Base-by-base conservation (phyloP, 1,140 invertebrate genomes). In the Cotesia chilonis region DNA sequence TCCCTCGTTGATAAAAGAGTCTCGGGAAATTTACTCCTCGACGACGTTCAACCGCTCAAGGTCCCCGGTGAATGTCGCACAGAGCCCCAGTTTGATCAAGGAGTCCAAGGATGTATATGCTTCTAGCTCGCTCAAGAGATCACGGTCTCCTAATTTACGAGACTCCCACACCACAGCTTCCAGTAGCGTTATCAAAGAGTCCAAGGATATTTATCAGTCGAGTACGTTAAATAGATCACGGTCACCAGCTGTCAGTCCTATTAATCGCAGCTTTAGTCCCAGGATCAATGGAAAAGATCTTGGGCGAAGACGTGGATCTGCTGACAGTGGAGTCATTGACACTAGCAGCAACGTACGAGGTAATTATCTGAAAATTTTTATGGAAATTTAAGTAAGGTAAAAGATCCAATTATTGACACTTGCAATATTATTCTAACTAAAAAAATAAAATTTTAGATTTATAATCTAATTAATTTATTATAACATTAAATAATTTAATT, bases 341-440 rank as follows among this genome's bases (percentile, higher is more conserved):
- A 92, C 91, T 12, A 91, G 89, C 67, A 92, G 91, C 35, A 92
- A 92, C 74, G 89, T 92, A 9, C 88, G 90, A 83, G 86, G 85
- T 85, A 72, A 64, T 47, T 41, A 67, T 55, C 28, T 36, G 6
- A 55, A 47, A 37, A 41, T 66, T 28, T 28, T 28, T 28, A 28
- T 28, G 28, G 28, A 28, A 28, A 28, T 28, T 28, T 28, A 28
- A 28, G 1, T 28, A 28, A 28, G 28, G 1, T 28, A 28, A 28
- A 28, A 28, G 28, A 28, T 2, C 28, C 28, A 28, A 3, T 28
- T 28, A 28, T 28, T 28, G 28, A 28, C 28, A 28, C 28, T 28
- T 28, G 1, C 28, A 28, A 28, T 28, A 2, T 28, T 28, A 28
- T 2, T 28, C 28, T 28, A 28, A 28, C 2, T 28, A 28, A 28